These are phyloP conservation scores for Dendrolimus punctatus DNA, from an alignment of 1,140 invertebrate genomes.

Conservation along the genomic window DNA sequence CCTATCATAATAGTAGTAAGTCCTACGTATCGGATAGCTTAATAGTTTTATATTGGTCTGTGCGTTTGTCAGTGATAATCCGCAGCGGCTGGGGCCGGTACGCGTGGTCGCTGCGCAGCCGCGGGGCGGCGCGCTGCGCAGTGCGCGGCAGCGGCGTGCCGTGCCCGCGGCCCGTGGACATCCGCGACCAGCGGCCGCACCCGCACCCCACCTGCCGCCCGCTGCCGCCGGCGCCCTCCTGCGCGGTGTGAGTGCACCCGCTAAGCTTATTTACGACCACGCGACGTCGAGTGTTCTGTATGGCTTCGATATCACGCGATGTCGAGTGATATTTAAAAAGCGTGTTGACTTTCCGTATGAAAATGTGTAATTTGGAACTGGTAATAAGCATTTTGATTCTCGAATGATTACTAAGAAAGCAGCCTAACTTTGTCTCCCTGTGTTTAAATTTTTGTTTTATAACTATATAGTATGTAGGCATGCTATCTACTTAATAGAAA, in stretches of 20 bases:
- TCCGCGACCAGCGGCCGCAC: slow-evolving; percentile 43
- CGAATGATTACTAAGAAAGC: too few species aligned
- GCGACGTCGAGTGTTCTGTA: background rate
- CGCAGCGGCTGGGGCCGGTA: slow-evolving; percentile 93
- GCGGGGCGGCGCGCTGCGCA: slow-evolving; percentile 83
- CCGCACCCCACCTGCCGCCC: slow-evolving; percentile 42
- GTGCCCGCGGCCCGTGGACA: slow-evolving; percentile 55
- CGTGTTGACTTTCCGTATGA: too few species aligned
- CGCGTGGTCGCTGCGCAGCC: slow-evolving; percentile 93
- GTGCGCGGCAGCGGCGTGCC: slow-evolving; percentile 30
- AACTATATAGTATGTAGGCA: too few species aligned
- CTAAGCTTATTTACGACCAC: background rate
- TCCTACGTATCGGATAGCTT: too few species aligned
- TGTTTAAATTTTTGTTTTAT: too few species aligned
- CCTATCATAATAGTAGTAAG: too few species aligned
- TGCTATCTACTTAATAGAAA: too few species aligned
- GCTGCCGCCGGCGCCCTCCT: slow-evolving; percentile 41
- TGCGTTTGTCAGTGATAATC: slow-evolving; percentile 81
- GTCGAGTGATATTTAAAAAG: too few species aligned
- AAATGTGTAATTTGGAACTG: too few species aligned
- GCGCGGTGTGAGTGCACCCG: slow-evolving; percentile 41
- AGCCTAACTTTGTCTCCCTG: too few species aligned
- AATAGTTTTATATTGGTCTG: background rate
- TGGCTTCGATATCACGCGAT: background rate
- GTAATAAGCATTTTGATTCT: too few species aligned